Evolutionary conservation across 2,113 vertebrate species (phyloP), one percentile per base, ranked within the genome.

Genomic region (Naja naja): DNA sequence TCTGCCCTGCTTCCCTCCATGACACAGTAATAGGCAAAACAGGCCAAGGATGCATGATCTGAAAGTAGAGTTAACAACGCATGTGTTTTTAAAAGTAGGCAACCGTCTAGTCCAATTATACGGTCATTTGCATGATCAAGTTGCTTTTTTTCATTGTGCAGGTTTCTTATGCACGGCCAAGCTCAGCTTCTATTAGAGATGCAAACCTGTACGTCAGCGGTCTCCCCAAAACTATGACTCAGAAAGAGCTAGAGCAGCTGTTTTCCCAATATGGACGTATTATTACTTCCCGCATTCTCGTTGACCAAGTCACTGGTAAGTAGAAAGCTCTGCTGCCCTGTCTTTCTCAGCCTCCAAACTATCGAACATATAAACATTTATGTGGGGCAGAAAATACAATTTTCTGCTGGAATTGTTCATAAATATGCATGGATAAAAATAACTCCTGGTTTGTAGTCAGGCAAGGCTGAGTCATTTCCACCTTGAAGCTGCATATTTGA

Each of bases 241-340:
- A 99, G 97, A 99, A 99, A 93, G 99, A 99, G 94, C 95, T 99
- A 95, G 99, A 99, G 90, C 99, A 99, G 94, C 98, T 99, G 52
- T 99, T 99, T 96, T 99, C 99, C 56, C 99, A 99, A 74, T 99
- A 99, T 0, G 99, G 99, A 89, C 99, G 99, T 96, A 99, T 99
- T 96, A 99, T 99, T 97, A 99, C 99, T 97, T 99, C 99, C 87
- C 99, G 99, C 92, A 99, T 99, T 97, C 98, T 99, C 91, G 98
- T 99, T 95, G 99, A 99, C 97, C 99, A 99, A 97, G 98, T 99
- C 95, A 99, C 99, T 92, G 99, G 99, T 99, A 98, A 99, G 99
- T 98, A 91, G 49, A 47, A 93, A 92, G 56, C 85, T 49, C 23
- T 56, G 96, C 27, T 89, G 39, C 20, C 54, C 34, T 88, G 25